Conservation (phyloP, 1,140 invertebrate genomes). For the Chrysopa pallens region DNA sequence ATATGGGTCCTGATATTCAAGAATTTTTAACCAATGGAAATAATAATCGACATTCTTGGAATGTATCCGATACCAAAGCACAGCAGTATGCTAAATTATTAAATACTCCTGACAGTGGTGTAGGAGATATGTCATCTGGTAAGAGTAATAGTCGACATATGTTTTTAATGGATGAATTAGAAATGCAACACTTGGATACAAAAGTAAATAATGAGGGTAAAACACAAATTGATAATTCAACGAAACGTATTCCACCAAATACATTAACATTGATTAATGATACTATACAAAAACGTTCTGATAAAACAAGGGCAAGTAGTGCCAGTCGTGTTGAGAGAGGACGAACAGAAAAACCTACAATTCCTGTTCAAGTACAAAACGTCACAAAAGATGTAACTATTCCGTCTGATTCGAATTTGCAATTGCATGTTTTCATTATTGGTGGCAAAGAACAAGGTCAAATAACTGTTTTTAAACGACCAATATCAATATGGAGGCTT, state of each 20-base stretch:
- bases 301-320: conserved; percentile 21
- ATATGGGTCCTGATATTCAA: conserved; percentile 41
- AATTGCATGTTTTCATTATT: conserved; percentile 40
- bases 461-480: conserved; percentile 44
- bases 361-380: background rate
- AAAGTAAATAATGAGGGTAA: conserved; percentile 7
- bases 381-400: background rate
- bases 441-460: conserved; percentile 48
- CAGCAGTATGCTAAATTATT: conserved; percentile 23
- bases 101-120: conserved; percentile 31
- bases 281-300: conserved; percentile 8
- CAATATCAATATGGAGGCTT: conserved; percentile 45
- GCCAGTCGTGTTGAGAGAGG: conserved; percentile 26
- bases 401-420: conserved; percentile 21
- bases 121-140: conserved; percentile 26
- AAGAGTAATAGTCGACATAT: conserved; percentile 13
- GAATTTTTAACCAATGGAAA: conserved; percentile 18
- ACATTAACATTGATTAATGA: conserved; percentile 18
- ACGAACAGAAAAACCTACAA: conserved; percentile 3
- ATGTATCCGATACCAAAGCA: conserved; percentile 7
- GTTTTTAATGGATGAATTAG: conserved; percentile 10
- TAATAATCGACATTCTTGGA: conserved; percentile 15
- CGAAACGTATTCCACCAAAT: conserved; percentile 19
- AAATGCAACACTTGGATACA: conserved; percentile 12
- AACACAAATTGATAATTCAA: conserved; percentile 13